Evolutionary conservation across 2,888 invertebrate species (phyloP), one percentile per base, ranked within the genome.

Genomic region (Dorcus parallelipipedus): DNA sequence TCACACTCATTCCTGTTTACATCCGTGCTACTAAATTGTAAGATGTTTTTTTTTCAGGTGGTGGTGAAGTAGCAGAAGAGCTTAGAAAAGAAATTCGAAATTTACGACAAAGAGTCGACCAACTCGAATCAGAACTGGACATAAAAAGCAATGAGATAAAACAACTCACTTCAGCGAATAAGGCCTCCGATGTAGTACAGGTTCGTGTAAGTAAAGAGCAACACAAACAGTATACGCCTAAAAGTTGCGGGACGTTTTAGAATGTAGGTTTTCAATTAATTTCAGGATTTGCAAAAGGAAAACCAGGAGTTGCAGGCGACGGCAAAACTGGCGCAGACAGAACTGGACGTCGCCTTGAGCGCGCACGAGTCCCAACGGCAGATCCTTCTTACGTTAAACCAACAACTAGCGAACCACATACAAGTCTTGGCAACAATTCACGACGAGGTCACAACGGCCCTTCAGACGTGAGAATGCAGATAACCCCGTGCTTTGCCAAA

Each of bases 61-160:
- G 83, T 72, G 87, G 86, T 8, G 90, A 90, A 62, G 86, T 89
- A 43, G 87, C 88, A 2, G 89, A 87, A 69, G 92, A 93, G 68
- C 80, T 91, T 59, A 84, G 90, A 57, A 90, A 90, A 73, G 88
- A 88, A 77, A 82, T 87, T 60, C 86, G 86, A 67, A 82, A 85
- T 17, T 78, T 95, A 55, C 83, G 94, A 71, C 86, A 89, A 73
- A 87, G 92, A 73, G 89, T 91, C 26, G 94, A 94, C 68, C 88
- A 89, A 68, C 79, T 93, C 59, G 93, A 94, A 74, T 84, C 86
- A 10, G 93, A 95, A 74, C 75, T 94, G 52, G 88, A 90, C 72
- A 86, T 85, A 73, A 92, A 93, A 80, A 93, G 91, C 74, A 88
- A 91, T 61, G 95, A 95, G 79, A 80, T 93, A 56, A 88, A 87